Evolutionary conservation across 2,113 vertebrate species (phyloP).

Genomic region (Misgurnus anguillicaudatus): DNA sequence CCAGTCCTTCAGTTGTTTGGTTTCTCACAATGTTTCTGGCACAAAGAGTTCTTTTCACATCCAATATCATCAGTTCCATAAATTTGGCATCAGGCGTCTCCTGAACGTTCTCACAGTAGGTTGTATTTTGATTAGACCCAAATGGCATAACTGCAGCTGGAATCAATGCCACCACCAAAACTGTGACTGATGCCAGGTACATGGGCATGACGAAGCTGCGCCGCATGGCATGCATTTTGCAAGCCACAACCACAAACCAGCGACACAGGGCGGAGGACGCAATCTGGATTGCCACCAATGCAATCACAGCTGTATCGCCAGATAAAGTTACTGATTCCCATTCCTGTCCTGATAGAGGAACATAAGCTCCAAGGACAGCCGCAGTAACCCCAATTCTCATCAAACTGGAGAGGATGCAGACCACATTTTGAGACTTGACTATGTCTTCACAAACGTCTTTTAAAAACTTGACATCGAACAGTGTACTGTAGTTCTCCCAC

Average conservation of each 20-base stretch:
- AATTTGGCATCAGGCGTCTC: background rate
- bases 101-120: conserved; percentile 32
- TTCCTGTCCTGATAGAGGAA: conserved; percentile 1
- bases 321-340: background rate
- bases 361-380: conserved; percentile 23
- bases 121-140: conserved; percentile 13
- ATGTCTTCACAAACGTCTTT: conserved; percentile 47
- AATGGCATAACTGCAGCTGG: conserved; percentile 47
- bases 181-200: conserved; percentile 64
- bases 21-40: conserved; percentile 47
- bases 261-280: conserved; percentile 69
- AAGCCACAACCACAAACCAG: conserved; percentile 69
- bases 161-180: conserved; percentile 57
- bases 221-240: conserved; percentile 73
- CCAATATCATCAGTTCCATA: conserved; percentile 51
- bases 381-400: conserved; percentile 46
- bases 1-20: conserved; percentile 30
- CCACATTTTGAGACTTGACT: conserved; percentile 37
- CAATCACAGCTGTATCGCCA: background rate
- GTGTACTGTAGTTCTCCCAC: conserved; percentile 55
- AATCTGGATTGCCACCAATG: conserved; percentile 63
- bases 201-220: conserved; percentile 69
- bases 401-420: conserved; percentile 46
- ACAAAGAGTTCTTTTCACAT: conserved; percentile 61
- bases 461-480: conserved; percentile 20